Evolutionary conservation across 2,888 invertebrate genomes (phyloP).

Genomic region (Pyrrhia umbra): DNA sequence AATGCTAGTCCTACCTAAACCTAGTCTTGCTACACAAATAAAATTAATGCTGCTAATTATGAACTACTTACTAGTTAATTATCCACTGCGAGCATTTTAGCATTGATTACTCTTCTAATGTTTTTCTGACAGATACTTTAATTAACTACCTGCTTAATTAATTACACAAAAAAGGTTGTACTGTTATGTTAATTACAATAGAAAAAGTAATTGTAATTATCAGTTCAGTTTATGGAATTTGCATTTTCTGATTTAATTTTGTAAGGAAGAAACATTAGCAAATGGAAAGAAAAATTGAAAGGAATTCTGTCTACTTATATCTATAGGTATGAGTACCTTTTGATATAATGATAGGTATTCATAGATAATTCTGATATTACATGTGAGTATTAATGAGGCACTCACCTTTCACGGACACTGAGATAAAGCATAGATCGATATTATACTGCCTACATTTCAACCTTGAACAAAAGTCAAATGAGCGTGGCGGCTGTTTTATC

Average conservation of each 20-base stretch:
- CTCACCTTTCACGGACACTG: background rate
- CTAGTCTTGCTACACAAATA: too few relatives aligned
- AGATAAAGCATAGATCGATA: slow-evolving; percentile 30
- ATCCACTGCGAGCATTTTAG: background rate
- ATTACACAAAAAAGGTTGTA: background rate
- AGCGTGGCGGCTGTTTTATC: background rate
- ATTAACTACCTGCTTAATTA: slow-evolving; percentile 11
- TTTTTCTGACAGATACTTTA: background rate
- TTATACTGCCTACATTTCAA: background rate
- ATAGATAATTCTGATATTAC: background rate
- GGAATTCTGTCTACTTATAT: background rate
- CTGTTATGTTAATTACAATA: background rate
- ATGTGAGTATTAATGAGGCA: background rate
- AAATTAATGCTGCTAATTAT: too few relatives aligned
- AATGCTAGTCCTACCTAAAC: too few relatives aligned
- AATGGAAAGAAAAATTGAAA: too few relatives aligned
- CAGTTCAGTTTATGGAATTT: slow-evolving; percentile 10
- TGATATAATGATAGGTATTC: background rate
- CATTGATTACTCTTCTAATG: background rate
- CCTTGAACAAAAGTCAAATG: slow-evolving; percentile 8
- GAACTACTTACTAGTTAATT: background rate
- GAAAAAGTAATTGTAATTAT: slow-evolving; percentile 25
- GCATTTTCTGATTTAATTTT: slow-evolving; percentile 23
- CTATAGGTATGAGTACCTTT: background rate
- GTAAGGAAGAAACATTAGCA: background rate